Base-by-base conservation (phyloP, 2,797 vertebrate species). In the Pseudochromis fuscus region DNA sequence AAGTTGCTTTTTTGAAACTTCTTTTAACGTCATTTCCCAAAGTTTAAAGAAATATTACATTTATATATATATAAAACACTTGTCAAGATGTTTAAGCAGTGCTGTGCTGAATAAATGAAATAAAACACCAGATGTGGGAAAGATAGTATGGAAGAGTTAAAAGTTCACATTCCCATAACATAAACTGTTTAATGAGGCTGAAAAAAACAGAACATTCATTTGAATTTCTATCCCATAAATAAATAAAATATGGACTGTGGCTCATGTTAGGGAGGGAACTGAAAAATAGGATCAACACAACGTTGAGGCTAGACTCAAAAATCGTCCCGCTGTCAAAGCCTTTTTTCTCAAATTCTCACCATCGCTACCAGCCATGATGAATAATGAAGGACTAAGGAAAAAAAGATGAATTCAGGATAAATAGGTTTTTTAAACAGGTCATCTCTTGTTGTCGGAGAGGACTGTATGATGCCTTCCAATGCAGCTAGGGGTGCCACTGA, bases 1-100 rank as follows among this genome's bases (percentile, higher is more conserved):
- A 70, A 55, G 44, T 73, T 62, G 45, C 51, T 30, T 28, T 46
- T 53, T 42, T 25, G 4, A 48, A 70, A 48, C 16, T 33, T 67
- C 1, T 48, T 71, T 55, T 60, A 27, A 24, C 19, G 48, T 18
- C 2, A 16, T 65, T 67, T 74, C 28, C 0, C 13, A 49, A 61
- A 19, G 45, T 77, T 72, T 53, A 58, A 72, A 74, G 31, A 19
- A 16, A 13, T 42, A 12, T 28, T 35, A 30, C 50, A 42, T 16
- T 13, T 37, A 15, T 37, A 5, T 37, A 15, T 23, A 30, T 57
- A 65, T 69, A 53, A 4, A 35, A 31, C 37, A 18, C 2, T 52
- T 62, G 58, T 68, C 64, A 59, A 27, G 3, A 60, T 28, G 12
- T 35, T 24, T 15, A 19, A 28, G n/a, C 37, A 23, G 18, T 2